phyloP scores from a whole-genome alignment of 2,797 vertebrate species.

The Rhabdomys pumilio region DNA sequence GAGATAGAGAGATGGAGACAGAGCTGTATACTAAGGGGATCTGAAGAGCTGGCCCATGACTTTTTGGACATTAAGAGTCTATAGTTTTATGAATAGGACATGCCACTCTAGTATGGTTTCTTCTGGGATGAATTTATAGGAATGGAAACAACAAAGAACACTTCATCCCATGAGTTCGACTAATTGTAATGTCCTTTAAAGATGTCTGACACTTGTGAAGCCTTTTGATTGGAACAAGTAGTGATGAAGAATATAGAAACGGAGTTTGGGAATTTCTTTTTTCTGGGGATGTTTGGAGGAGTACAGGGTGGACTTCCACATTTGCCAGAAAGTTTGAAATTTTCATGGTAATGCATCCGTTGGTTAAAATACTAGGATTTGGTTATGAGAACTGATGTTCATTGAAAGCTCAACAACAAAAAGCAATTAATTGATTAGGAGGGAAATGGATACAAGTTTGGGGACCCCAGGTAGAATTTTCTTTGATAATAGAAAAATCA shows the following conservation, averaged over 20 bases:
- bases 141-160: neutral
- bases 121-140: neutral
- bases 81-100: neutral
- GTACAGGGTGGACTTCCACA: neutral
- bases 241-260: neutral
- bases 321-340: neutral
- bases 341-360: neutral
- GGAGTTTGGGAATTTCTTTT: neutral
- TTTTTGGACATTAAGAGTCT: neutral
- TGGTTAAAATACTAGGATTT: neutral
- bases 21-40: neutral
- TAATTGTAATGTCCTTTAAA: neutral
- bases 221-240: neutral
- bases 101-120: neutral
- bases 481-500: neutral
- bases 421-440: neutral
- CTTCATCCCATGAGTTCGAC: neutral
- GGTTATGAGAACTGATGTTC: neutral
- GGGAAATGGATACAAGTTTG: neutral
- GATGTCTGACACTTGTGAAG: neutral
- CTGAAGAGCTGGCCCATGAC: neutral
- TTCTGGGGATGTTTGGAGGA: neutral
- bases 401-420: neutral
- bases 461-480: neutral
- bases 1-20: neutral